phyloP scores from a whole-genome alignment of 1,140 invertebrate genomes.

The Papilio polyxenes region DNA sequence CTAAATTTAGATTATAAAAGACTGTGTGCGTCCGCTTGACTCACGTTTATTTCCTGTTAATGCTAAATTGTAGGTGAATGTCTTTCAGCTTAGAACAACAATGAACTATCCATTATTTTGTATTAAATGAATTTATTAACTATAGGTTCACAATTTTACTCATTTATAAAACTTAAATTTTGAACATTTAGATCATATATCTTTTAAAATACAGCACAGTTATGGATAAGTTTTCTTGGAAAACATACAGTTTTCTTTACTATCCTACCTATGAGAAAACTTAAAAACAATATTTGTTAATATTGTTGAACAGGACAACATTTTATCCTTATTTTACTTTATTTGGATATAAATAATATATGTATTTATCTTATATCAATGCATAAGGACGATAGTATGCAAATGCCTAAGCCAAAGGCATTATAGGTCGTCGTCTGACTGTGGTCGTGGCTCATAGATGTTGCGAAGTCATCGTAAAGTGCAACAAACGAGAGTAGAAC shows the following conservation, averaged over 20 bases:
- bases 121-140: neutral
- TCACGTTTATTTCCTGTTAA: slow-evolving; percentile 35
- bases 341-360: neutral
- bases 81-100: neutral
- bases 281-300: too few species aligned
- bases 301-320: too few species aligned
- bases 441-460: neutral
- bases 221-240: too few species aligned
- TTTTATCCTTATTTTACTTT: too few species aligned
- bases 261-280: too few species aligned
- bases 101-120: slow-evolving; percentile 2
- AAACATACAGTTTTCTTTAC: too few species aligned
- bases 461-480: slow-evolving; percentile 17
- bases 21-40: slow-evolving; percentile 28
- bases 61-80: slow-evolving; percentile 30
- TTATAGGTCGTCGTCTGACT: neutral
- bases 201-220: too few species aligned
- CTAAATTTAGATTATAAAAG: slow-evolving; percentile 23
- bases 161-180: too few species aligned
- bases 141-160: too few species aligned
- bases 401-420: neutral
- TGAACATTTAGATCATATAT: too few species aligned
- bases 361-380: neutral
- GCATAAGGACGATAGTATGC: neutral
- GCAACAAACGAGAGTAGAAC: slow-evolving; percentile 25